These are phyloP conservation scores for Osmerus mordax DNA, from an alignment of 2,113 vertebrate genomes.

Conservation along the genomic window DNA sequence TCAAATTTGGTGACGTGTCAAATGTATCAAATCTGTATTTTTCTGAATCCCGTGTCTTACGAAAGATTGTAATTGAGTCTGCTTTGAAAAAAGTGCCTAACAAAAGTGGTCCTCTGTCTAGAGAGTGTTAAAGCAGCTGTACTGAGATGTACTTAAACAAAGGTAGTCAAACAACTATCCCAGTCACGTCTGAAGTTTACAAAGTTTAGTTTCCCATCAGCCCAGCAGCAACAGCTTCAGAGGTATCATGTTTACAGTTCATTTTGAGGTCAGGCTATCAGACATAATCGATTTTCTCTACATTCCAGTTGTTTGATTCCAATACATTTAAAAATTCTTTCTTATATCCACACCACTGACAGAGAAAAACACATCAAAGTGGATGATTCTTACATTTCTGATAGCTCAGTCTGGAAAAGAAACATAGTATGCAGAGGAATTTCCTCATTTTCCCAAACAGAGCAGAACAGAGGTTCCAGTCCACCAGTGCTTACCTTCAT, in stretches of 20 bases:
- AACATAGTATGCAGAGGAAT: not conserved
- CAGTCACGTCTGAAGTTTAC: not conserved
- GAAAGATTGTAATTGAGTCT: no score
- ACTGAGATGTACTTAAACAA: no score
- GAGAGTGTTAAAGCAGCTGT: no score
- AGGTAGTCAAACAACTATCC: no score
- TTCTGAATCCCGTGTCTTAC: no score
- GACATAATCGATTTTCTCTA: slow-evolving; percentile 16
- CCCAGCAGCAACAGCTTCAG: not conserved
- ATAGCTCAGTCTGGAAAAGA: slow-evolving; percentile 1
- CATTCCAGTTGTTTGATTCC: slow-evolving; percentile 19
- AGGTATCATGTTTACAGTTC: not conserved
- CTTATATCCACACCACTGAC: not conserved
- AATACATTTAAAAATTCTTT: slow-evolving; percentile 11
- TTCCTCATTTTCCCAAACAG: not conserved
- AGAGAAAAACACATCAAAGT: slow-evolving; percentile 4
- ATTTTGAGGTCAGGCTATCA: slow-evolving; percentile 13
- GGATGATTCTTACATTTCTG: slow-evolving; percentile 5
- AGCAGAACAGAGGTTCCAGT: not conserved
- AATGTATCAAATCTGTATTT: no score
- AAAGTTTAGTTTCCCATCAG: not conserved
- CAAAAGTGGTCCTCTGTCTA: no score
- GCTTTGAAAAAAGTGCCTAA: no score
- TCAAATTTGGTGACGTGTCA: slow-evolving; percentile 33
- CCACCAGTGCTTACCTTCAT: not conserved